Conservation (phyloP, 2,888 invertebrate species). For the Diarsia rubi region DNA sequence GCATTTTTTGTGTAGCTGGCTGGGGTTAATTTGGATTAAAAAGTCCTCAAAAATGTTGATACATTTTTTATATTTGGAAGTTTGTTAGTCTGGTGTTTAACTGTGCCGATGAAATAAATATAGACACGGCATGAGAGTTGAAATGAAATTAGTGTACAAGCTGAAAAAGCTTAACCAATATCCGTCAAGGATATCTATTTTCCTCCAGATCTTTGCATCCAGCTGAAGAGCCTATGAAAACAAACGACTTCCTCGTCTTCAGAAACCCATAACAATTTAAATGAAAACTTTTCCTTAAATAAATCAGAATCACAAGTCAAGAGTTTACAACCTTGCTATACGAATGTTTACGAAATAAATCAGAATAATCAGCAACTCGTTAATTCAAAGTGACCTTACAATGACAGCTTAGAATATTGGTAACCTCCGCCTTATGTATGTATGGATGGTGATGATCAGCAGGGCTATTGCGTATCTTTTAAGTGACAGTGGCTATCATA, state of each 20-base stretch:
- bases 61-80: background rate
- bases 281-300: constrained; percentile 22
- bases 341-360: constrained; percentile 15
- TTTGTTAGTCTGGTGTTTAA: background rate
- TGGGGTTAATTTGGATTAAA: background rate
- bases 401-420: background rate
- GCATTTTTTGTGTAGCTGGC: background rate
- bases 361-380: background rate
- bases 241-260: background rate
- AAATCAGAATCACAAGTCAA: background rate
- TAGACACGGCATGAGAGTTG: background rate
- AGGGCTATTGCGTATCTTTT: no score
- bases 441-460: no score
- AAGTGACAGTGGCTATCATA: no score
- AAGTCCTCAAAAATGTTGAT: background rate
- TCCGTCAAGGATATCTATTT: background rate
- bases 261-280: background rate
- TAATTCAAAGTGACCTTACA: background rate
- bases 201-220: background rate
- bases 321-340: background rate
- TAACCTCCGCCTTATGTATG: background rate
- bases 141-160: background rate
- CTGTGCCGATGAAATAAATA: background rate
- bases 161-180: background rate
- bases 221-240: background rate